Base-by-base conservation (phyloP, 2,888 invertebrate species). In the Drosophila niveifrons region DNA sequence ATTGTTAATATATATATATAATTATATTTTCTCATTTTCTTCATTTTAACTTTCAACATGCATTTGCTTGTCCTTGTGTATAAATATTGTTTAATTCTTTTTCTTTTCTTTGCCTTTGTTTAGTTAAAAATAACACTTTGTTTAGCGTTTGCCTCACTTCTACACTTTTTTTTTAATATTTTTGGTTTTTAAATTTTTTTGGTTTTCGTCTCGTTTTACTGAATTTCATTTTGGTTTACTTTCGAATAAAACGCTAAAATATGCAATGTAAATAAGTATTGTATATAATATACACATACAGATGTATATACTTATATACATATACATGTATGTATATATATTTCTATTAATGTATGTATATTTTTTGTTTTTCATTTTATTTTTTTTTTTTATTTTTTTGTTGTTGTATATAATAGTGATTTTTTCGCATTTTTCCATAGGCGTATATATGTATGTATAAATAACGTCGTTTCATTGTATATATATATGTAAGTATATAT, bases 191-290 rank as follows among this genome's bases (percentile, higher is more conserved):
- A 56, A 23, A 15, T 68, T 57, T 48, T 34, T 36, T 36, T 36
- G 36, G 36, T 39, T 47, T 28, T 62, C 13, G 41, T 67, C 70
- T 67, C n/a, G 13, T 52, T 70, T 63, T 56, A 44, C 15, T 17
- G 31, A 17, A 56, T 39, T 43, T 69, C 29, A 36, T 17, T 41
- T 63, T 51, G 17, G 28, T 15, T 58, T 56, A 48, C 50, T 64
- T 64, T 73, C 47, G 78, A 85, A 86, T 86, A 85, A 85, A 84
- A 87, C 77, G 72, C 85, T 84, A 79, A 84, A 84, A 85, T 83
- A 79, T 72, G 82, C 85, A 85, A 88, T 85, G 81, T 88, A 85
- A 80, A 88, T 88, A 87, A 76, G 68, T 85, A 83, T 72, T 82
- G 76, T 75, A 75, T 78, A 71, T 82, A 58, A 58, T 68, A 74